phyloP scores from a whole-genome alignment of 2,888 invertebrate species.

The Physocephala rufipes region DNA sequence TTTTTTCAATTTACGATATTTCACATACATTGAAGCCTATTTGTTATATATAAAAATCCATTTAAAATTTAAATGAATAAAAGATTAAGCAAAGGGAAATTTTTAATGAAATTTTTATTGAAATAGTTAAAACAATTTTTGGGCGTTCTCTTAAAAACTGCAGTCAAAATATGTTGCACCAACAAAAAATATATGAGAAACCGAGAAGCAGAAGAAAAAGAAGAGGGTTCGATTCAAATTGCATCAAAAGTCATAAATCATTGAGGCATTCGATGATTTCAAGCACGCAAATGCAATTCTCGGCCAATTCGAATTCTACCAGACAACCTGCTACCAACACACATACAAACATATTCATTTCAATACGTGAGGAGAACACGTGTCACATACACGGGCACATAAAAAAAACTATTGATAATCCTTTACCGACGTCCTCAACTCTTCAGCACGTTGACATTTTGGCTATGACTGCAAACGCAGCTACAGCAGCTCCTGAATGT shows the following conservation, averaged over 20 bases:
- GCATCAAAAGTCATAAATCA: slow-evolving; percentile 33
- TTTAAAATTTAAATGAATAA: too few species aligned
- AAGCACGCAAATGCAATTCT: background rate
- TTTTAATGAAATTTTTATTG: too few species aligned
- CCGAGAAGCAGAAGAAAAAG: background rate
- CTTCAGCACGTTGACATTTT: background rate
- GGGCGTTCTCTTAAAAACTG: too few species aligned
- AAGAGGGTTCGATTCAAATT: background rate
- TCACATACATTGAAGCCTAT: too few species aligned
- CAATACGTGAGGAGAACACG: background rate
- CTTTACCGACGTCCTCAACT: background rate
- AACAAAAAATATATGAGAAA: background rate
- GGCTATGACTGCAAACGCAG: background rate
- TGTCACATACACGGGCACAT: background rate
- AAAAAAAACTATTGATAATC: background rate
- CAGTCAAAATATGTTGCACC: background rate
- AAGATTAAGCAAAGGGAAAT: too few species aligned
- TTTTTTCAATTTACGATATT: too few species aligned
- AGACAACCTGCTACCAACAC: background rate
- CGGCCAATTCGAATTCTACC: too few species aligned
- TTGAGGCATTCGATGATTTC: slow-evolving; percentile 3
- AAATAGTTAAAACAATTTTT: too few species aligned
- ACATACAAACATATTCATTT: too few species aligned
- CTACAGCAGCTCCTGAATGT: background rate
- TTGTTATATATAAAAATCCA: too few species aligned